A percentile compares a stretch with the other conserved stretches of the same genome.
Conservation (phyloP, 2,888 invertebrate species). For the Scaptomyza flava region DNA sequence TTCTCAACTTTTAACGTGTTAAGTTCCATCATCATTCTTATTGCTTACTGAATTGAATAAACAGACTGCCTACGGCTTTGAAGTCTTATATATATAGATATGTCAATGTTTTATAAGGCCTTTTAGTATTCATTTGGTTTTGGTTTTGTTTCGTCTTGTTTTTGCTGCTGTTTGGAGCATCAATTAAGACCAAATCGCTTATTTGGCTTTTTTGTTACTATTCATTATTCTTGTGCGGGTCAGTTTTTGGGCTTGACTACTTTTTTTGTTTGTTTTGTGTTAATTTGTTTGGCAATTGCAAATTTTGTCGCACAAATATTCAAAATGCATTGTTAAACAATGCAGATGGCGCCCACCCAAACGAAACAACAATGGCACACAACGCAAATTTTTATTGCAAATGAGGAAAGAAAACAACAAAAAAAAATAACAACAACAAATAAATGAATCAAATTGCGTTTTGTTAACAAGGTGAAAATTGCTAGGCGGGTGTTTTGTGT, state of each 20-base stretch:
- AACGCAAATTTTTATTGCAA: slow-evolving; percentile 61
- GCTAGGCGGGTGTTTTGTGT: slow-evolving; percentile 52
- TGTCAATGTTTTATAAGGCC: no score
- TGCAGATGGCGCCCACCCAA: slow-evolving; percentile 53
- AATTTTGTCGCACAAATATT: neutral
- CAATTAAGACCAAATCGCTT: neutral
- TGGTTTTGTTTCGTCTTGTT: no score
- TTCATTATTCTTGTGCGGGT: slow-evolving; percentile 28
- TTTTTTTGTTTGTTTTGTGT: neutral
- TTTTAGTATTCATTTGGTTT: no score
- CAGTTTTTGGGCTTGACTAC: slow-evolving; percentile 21
- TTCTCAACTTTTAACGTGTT: no score
- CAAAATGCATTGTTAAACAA: slow-evolving; percentile 13
- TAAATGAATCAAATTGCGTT: slow-evolving; percentile 12
- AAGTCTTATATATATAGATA: no score
- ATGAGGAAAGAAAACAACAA: slow-evolving; percentile 32
- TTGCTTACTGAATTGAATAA: no score
- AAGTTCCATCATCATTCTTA: no score
- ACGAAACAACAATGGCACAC: slow-evolving; percentile 53
- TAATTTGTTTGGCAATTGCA: neutral
- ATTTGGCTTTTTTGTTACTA: slow-evolving; percentile 22
- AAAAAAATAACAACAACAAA: neutral
- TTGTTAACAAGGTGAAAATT: slow-evolving; percentile 74
- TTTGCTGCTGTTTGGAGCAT: neutral
- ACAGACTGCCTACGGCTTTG: no score